Conservation (phyloP, 2,888 invertebrate genomes). For the Epinotia ramella region DNA sequence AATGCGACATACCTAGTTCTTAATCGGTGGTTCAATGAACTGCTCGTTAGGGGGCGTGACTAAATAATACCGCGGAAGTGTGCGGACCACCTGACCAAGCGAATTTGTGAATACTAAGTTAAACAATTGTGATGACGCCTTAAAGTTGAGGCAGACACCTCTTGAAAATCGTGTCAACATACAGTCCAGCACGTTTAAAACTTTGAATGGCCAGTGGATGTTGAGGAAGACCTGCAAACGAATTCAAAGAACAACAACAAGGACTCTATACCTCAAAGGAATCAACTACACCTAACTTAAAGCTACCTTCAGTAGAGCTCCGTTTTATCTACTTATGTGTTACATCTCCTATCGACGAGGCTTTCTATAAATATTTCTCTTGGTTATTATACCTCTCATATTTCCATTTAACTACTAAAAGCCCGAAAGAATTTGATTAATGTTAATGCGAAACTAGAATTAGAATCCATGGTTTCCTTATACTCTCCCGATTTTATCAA, state of each 20-base stretch:
- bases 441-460: neutral
- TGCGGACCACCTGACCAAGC: slow-evolving; percentile 34
- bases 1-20: slow-evolving; percentile 39
- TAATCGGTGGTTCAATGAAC: slow-evolving; percentile 55
- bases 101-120: slow-evolving; percentile 5
- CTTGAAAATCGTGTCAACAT: neutral
- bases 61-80: slow-evolving; percentile 65
- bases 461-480: neutral
- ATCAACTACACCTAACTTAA: neutral
- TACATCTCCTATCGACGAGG: neutral
- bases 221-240: neutral
- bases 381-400: neutral
- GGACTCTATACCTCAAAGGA: neutral
- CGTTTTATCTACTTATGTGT: neutral
- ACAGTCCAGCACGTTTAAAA: neutral
- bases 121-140: neutral
- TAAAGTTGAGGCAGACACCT: neutral
- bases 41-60: slow-evolving; percentile 65
- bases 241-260: neutral
- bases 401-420: neutral
- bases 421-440: neutral
- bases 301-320: neutral
- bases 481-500: slow-evolving; percentile 7
- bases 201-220: too few relatives aligned
- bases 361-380: neutral